A percentile compares a stretch with the other conserved stretches of the same genome.
These are phyloP conservation scores for Platysteira castanea DNA, from an alignment of 2,113 vertebrate genomes.

Conservation along the genomic window DNA sequence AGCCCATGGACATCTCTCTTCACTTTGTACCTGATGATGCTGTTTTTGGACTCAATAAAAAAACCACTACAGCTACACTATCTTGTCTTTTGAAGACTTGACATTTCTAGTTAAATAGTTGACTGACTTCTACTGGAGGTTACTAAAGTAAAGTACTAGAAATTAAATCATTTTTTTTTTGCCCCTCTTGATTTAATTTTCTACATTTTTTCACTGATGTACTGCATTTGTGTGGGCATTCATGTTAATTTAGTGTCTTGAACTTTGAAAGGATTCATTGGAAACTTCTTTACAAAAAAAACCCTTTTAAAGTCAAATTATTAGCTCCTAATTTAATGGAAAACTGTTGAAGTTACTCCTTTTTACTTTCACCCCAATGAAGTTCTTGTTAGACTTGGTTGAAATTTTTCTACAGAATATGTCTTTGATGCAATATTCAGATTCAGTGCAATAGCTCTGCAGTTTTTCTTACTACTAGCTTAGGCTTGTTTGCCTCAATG, in stretches of 20 bases:
- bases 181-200: background rate
- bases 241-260: background rate
- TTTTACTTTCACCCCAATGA: background rate
- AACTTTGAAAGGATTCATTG: background rate
- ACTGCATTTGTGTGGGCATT: background rate
- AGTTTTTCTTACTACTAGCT: background rate
- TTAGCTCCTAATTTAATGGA: background rate
- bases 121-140: background rate
- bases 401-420: background rate
- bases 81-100: background rate
- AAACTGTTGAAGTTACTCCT: background rate
- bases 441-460: background rate
- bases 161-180: background rate
- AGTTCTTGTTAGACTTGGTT: background rate
- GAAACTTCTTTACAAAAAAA: background rate
- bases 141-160: background rate
- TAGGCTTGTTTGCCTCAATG: background rate
- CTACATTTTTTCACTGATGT: rapidly evolving
- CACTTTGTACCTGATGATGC: background rate
- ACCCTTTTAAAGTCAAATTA: background rate
- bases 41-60: background rate
- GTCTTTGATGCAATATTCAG: background rate
- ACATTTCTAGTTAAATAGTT: background rate
- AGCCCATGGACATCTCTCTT: background rate
- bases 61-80: background rate